Evolutionary conservation across 2,797 vertebrate genomes (phyloP).

Genomic region (Lates japonicus): DNA sequence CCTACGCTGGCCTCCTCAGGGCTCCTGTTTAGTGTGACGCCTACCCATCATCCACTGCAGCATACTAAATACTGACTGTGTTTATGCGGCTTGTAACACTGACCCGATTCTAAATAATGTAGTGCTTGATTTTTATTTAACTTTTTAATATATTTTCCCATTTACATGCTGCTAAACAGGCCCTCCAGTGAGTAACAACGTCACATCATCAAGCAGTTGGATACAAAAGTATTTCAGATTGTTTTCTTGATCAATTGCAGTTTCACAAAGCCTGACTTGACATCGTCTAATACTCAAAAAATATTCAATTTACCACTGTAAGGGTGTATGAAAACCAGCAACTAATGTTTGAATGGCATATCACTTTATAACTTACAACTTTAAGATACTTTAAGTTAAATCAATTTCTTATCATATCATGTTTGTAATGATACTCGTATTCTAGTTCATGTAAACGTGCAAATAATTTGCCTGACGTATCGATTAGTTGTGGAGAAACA

Average conservation of each 20-base stretch:
- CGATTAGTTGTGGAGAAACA: background rate
- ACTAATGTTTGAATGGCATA: too few species aligned
- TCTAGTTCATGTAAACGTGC: background rate
- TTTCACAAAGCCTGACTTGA: too few species aligned
- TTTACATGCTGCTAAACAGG: background rate
- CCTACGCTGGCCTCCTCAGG: conserved; percentile 4
- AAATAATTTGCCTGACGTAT: background rate
- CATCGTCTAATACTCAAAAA: too few species aligned
- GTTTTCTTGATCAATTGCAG: background rate
- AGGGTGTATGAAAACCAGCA: background rate
- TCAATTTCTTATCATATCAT: too few species aligned
- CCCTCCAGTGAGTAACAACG: background rate
- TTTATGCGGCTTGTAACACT: too few species aligned
- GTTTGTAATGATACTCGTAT: background rate
- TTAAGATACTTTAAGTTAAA: too few species aligned
- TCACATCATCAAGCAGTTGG: background rate
- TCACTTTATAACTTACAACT: too few species aligned
- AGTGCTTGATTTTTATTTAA: background rate
- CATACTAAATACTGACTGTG: background rate
- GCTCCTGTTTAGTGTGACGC: background rate
- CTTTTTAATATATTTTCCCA: too few species aligned
- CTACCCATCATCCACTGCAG: conserved; percentile 9
- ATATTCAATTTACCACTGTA: background rate
- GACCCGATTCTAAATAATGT: too few species aligned
- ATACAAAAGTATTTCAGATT: too few species aligned